Evolutionary conservation across 2,113 vertebrate genomes (phyloP), one percentile per base, ranked within the genome.

Genomic region (Benitochromis conjunctus): DNA sequence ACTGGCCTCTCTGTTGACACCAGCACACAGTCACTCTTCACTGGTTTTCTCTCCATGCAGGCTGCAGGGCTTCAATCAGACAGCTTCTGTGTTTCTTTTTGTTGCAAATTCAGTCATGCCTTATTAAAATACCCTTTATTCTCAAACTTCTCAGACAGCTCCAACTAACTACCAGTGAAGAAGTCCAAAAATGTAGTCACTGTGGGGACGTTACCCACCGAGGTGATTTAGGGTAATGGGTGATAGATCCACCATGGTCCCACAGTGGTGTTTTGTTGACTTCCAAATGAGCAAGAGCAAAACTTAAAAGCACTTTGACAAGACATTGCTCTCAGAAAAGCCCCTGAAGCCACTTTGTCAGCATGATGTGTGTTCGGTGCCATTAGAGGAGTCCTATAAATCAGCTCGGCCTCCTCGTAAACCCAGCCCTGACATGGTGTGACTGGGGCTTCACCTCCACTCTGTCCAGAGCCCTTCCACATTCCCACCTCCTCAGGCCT

Each of bases 341-440:
- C 53, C 66, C 41, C 43, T 2, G 62, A 56, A 81, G 57, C 26
- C 38, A 36, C 54, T 36, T 51, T 29, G 85, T 87, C 88, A 84
- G 60, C 13, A 29, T 29, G 1, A 90, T 84, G n/a, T 83, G 83
- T 81, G 91, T 41, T n/a, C 1, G 36, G 31, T 11, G 53, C 31
- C 84, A 41, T 87, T 86, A 81, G 62, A 41, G 54, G 38, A 80
- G 55, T 87, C 84, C 13, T 58, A 89, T 90, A 86, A 48, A 88
- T 87, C 91, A 89, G 62, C 76, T 10, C 41, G 53, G 6, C 85
- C 86, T 79, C 84, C 83, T 82, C 54, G 11, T 82, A 83, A 87
- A 92, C 83, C 24, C 79, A 6, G 1, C 43, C 0, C 18, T 58
- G 84, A 82, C 87, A 82, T 80, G 29, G 26, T 6, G 58, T 58